phyloP scores from a whole-genome alignment of 2,113 vertebrate genomes.

The Semnornis frantzii region DNA sequence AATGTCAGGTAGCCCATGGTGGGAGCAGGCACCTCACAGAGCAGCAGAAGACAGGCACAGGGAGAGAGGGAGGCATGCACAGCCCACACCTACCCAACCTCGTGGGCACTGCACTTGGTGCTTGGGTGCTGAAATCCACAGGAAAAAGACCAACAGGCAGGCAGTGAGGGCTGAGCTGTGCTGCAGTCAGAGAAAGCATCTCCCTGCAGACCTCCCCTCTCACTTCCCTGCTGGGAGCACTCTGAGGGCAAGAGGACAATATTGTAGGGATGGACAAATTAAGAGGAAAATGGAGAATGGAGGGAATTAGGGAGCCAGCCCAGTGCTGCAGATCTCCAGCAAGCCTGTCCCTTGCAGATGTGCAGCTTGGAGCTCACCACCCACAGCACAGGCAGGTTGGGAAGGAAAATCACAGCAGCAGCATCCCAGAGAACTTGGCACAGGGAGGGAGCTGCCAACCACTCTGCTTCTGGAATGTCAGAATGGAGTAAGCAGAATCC shows the following conservation, averaged over 20 bases:
- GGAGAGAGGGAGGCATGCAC: neutral
- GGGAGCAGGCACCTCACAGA: neutral
- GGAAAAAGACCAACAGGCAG: neutral
- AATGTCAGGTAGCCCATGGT: fast-evolving
- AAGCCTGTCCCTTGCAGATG: neutral
- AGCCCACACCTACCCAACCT: neutral
- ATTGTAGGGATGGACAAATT: neutral
- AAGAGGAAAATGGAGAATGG: neutral
- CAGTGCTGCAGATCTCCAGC: neutral
- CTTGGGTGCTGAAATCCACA: neutral
- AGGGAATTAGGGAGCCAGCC: neutral
- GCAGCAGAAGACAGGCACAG: neutral
- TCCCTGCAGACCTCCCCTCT: neutral
- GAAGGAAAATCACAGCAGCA: neutral
- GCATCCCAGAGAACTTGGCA: neutral
- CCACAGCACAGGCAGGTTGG: neutral
- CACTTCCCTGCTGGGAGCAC: neutral
- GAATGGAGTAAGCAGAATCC: neutral
- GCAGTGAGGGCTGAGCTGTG: neutral
- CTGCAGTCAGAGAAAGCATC: neutral
- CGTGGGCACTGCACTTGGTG: fast-evolving
- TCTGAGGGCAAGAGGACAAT: neutral
- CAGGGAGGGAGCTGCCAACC: neutral
- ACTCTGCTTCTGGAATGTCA: neutral
- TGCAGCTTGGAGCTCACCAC: neutral